A percentile compares a stretch with the other conserved stretches of the same genome.
phyloP scores from a whole-genome alignment of 2,888 invertebrate species.

The Drosophila falleni region DNA sequence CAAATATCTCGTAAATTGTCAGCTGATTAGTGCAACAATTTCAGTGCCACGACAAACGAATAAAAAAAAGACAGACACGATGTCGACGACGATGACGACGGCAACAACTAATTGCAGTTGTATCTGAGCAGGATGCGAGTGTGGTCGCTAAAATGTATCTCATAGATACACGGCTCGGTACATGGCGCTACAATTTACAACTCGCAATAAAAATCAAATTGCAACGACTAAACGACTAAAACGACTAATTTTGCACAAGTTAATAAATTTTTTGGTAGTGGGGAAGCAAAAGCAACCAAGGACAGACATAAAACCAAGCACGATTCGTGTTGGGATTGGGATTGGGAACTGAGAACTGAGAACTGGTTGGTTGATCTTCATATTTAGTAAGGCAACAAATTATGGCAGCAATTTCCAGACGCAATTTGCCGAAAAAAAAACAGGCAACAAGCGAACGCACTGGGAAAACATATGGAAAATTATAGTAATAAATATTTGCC shows the following conservation, averaged over 20 bases:
- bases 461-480: conserved; percentile 79
- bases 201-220: conserved; percentile 78
- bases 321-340: conserved; percentile 17
- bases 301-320: conserved; percentile 18
- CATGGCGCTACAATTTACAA: conserved; percentile 58
- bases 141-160: conserved; percentile 54
- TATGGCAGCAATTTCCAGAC: conserved; percentile 76
- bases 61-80: conserved; percentile 41
- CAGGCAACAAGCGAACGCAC: conserved; percentile 46
- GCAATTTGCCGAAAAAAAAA: conserved; percentile 74
- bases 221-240: conserved; percentile 79
- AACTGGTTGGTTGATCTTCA: conserved; percentile 68
- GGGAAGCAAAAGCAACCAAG: conserved; percentile 24
- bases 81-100: conserved; percentile 9
- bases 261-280: conserved; percentile 67
- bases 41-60: conserved; percentile 59
- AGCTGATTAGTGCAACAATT: conserved; percentile 78
- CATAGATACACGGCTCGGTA: conserved; percentile 54
- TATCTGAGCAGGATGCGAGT: conserved; percentile 39
- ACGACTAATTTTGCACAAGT: conserved; percentile 80
- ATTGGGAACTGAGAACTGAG: background rate
- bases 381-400: conserved; percentile 78
- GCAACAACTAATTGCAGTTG: conserved; percentile 44
- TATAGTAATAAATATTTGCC: conserved; percentile 78
- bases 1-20: conserved; percentile 71